These are phyloP conservation scores for Trinorchestia longiramus DNA, from an alignment of 1,140 invertebrate genomes.

Conservation along the genomic window DNA sequence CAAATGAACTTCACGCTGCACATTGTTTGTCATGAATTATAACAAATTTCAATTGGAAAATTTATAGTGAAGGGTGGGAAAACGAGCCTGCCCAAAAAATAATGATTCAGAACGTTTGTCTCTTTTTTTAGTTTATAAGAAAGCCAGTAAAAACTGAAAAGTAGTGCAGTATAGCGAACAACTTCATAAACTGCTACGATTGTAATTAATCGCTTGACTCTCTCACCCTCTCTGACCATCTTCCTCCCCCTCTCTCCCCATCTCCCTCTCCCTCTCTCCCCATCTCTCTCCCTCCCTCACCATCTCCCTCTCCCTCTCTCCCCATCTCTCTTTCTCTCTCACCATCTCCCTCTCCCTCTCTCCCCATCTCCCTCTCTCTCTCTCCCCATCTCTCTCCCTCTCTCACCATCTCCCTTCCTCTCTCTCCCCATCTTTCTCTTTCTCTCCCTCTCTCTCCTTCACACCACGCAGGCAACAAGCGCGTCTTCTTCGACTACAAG, in stretches of 20 bases:
- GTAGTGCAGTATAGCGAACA: neutral
- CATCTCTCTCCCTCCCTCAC: too few species aligned
- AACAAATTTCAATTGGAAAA: neutral
- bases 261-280: neutral
- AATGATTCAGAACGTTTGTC: neutral
- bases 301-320: too few species aligned
- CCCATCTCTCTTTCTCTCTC: too few species aligned
- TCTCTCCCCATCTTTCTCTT: too few species aligned
- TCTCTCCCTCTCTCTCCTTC: constrained; percentile 61
- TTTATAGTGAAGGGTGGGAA: neutral
- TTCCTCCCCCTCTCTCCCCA: constrained; percentile 60
- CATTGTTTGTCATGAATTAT: neutral
- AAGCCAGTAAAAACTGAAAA: neutral
- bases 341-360: too few species aligned
- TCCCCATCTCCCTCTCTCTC: constrained; percentile 59
- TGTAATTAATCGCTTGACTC: too few species aligned
- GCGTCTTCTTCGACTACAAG: neutral
- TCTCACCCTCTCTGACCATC: too few species aligned
- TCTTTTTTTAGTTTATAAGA: neutral
- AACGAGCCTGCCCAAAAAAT: neutral
- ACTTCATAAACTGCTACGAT: neutral
- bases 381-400: too few species aligned
- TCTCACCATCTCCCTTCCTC: too few species aligned
- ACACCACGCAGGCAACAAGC: neutral
- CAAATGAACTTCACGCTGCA: neutral